Percentiles rank a stretch among this genome's conserved stretches.
phyloP scores from a whole-genome alignment of 2,888 invertebrate genomes.

The Tachina lurida region DNA sequence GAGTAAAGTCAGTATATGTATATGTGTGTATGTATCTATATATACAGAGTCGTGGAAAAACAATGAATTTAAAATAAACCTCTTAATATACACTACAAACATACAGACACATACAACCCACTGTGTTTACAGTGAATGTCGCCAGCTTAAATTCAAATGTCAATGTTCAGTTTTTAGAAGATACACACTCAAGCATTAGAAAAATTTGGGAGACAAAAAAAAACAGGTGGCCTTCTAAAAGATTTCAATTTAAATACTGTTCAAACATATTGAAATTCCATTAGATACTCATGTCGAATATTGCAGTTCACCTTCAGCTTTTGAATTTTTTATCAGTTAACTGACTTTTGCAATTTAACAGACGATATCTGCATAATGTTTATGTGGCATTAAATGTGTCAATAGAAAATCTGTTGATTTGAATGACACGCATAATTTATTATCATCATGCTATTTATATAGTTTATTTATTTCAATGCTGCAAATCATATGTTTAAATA shows the following conservation, averaged over 20 bases:
- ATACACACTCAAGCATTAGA: not conserved
- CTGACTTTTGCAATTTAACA: not conserved
- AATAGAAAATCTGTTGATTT: not conserved
- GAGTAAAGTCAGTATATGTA: not conserved
- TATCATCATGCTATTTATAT: not conserved
- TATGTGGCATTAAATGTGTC: constrained; percentile 5
- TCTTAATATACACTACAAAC: constrained; percentile 3
- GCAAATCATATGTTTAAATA: constrained; percentile 11
- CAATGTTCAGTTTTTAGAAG: no score
- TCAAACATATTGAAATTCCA: no score
- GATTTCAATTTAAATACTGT: no score
- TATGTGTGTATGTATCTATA: no score
- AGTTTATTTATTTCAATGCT: constrained; percentile 1
- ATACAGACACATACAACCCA: not conserved
- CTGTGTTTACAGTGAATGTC: not conserved
- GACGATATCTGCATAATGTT: not conserved
- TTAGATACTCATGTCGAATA: no score
- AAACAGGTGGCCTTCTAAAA: not conserved
- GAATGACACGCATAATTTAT: constrained; percentile 12
- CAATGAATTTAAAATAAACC: constrained; percentile 36
- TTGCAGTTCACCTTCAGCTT: no score
- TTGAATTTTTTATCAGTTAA: no score
- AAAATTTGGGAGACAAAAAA: not conserved
- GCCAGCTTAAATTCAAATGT: not conserved
- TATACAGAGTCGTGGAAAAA: constrained; percentile 7